Evolutionary conservation across 2,113 vertebrate genomes (phyloP), one percentile per base, ranked within the genome.

Genomic region (Colinus virginianus): DNA sequence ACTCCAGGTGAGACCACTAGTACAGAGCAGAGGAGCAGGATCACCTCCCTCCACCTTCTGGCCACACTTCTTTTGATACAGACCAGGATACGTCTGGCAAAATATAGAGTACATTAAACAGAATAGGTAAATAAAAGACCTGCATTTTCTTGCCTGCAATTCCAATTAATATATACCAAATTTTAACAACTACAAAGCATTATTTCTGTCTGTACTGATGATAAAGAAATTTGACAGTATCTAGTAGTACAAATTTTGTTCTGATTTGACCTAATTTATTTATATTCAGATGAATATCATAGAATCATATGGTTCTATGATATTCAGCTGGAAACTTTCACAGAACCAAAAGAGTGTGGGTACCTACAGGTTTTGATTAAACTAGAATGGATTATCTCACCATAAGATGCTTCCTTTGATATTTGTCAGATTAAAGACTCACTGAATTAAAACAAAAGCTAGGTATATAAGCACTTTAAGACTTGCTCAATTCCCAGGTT

Each of bases 101-200:
- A 51, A 36, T 76, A 75, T 55, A 67, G 87, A 96, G 87, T 80
- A 93, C 66, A 55, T 84, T 97, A 89, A 93, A 93, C 1, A 9
- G 28, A 81, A 13, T 30, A 59, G 93, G 69, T 80, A 70, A 32
- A 93, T 92, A 92, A 95, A 96, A 96, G 61, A 38, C 32, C n/a
- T 77, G 43, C 67, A 66, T 86, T 59, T 71, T 46, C 64, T 92
- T 91, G 49, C 28, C 55, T 94, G 69, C 18, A 87, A 58, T 91
- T 90, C 45, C 25, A 75, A 32, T 19, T 79, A 69, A 64, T 55
- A 77, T 56, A 59, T 58, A n/a, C 11, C 22, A 25, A 46, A 28
- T 38, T 13, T 59, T 40, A 87, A 55, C 5, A 75, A 67, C 64
- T 77, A 42, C 32, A 62, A 87, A 86, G 30, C 13, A 28, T 67